Evolutionary conservation across 1,140 invertebrate genomes (phyloP).

Genomic region (Panagrolaimus sp.): DNA sequence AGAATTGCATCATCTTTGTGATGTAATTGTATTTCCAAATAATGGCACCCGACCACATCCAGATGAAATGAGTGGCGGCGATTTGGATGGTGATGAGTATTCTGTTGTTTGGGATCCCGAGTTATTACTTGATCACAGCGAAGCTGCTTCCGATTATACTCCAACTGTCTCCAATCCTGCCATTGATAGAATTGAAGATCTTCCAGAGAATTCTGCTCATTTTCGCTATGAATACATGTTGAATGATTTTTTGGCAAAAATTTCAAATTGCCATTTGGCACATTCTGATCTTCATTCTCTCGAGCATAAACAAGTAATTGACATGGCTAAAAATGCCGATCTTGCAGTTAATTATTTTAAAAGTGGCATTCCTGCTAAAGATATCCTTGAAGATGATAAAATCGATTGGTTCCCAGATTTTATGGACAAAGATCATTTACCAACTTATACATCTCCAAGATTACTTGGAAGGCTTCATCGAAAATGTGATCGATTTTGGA

Average conservation of each 20-base stretch:
- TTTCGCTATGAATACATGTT: slow-evolving; percentile 42
- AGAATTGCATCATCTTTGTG: slow-evolving; percentile 47
- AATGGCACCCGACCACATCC: slow-evolving; percentile 52
- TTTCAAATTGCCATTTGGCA: slow-evolving; percentile 51
- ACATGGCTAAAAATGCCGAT: slow-evolving; percentile 34
- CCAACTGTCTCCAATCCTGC: not conserved
- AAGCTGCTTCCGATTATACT: slow-evolving; percentile 34
- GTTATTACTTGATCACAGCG: slow-evolving; percentile 39
- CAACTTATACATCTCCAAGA: slow-evolving; percentile 37
- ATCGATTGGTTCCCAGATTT: slow-evolving; percentile 44
- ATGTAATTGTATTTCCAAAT: slow-evolving; percentile 57
- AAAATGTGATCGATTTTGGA: not conserved
- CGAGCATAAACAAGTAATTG: slow-evolving; percentile 31
- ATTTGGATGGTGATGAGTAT: slow-evolving; percentile 57
- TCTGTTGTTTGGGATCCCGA: slow-evolving; percentile 47
- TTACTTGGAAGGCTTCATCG: slow-evolving; percentile 31
- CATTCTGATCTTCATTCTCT: slow-evolving; percentile 41
- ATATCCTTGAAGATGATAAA: slow-evolving; percentile 14
- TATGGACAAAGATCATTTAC: slow-evolving; percentile 41
- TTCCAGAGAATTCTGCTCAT: slow-evolving; percentile 18
- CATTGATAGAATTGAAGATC: not conserved
- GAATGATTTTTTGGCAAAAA: slow-evolving; percentile 48
- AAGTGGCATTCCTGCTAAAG: slow-evolving; percentile 29
- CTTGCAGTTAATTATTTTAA: slow-evolving; percentile 49
- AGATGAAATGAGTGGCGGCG: slow-evolving; percentile 53